These are phyloP conservation scores for Cirrhinus molitorella DNA, from an alignment of 2,797 vertebrate species.

Conservation along the genomic window DNA sequence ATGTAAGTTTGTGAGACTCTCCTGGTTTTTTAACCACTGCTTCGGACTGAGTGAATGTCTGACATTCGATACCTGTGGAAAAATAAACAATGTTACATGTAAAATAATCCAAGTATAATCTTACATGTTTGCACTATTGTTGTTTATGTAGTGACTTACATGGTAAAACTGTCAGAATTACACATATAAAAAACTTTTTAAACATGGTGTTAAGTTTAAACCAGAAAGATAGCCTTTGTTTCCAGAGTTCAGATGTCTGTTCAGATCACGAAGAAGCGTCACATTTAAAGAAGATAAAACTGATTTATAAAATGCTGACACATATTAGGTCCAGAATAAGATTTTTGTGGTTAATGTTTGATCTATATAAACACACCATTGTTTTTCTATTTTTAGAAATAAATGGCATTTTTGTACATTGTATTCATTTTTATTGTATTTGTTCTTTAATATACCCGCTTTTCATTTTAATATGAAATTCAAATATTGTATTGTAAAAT, in stretches of 20 bases:
- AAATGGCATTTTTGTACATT: neutral
- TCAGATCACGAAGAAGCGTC: neutral
- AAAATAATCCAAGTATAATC: too few relatives aligned
- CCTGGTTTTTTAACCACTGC: conserved; percentile 28
- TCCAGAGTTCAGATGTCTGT: neutral
- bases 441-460: neutral
- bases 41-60: conserved; percentile 40
- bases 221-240: too few relatives aligned
- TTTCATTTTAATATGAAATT: neutral
- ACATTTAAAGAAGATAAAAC: neutral
- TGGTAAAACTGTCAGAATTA: too few relatives aligned
- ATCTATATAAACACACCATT: neutral
- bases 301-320: neutral
- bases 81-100: neutral
- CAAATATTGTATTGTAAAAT: neutral
- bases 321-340: neutral
- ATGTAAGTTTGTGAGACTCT: conserved; percentile 38
- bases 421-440: neutral
- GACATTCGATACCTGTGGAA: conserved; percentile 16
- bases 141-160: too few relatives aligned
- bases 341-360: neutral
- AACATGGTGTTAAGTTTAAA: neutral
- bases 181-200: neutral
- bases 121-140: too few relatives aligned
- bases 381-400: neutral